phyloP scores from a whole-genome alignment of 2,113 vertebrate genomes.

The Paramisgurnus dabryanus region DNA sequence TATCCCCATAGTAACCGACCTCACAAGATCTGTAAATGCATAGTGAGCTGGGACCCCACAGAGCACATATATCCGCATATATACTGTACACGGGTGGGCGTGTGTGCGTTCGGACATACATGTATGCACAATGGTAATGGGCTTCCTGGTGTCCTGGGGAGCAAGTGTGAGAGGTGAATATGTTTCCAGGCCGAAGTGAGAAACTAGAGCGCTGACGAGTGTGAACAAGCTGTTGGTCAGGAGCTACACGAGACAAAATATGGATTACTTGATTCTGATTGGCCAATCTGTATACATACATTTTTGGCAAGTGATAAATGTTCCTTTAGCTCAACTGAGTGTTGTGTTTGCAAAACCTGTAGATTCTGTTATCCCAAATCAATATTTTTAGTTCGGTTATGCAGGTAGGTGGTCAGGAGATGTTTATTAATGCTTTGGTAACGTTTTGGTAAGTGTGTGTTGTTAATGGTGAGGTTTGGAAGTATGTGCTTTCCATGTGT shows the following conservation, averaged over 20 bases:
- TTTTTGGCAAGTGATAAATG: no score
- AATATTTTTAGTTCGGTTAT: no score
- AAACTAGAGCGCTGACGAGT: constrained; percentile 3
- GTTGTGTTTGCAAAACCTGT: no score
- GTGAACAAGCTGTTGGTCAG: constrained; percentile 11
- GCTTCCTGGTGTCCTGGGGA: constrained; percentile 26
- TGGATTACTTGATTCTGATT: not conserved
- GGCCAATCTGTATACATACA: no score
- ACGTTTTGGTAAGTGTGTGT: no score
- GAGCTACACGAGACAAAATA: not conserved
- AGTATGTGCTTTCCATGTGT: not conserved
- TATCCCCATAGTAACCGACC: constrained; percentile 77
- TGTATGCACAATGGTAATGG: constrained; percentile 43
- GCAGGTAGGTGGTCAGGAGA: no score
- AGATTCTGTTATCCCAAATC: no score
- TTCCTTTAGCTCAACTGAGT: no score
- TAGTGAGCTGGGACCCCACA: constrained; percentile 32
- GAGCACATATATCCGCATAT: constrained; percentile 39
- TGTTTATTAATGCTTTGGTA: no score
- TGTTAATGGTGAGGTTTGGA: constrained; percentile 5
- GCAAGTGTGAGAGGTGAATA: constrained; percentile 30
- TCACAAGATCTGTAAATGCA: constrained; percentile 62
- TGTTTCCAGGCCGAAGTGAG: constrained; percentile 24
- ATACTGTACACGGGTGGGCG: not conserved
- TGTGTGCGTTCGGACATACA: constrained; percentile 17